Conservation (phyloP, 2,113 vertebrate species). For the Fukomys damarensis region DNA sequence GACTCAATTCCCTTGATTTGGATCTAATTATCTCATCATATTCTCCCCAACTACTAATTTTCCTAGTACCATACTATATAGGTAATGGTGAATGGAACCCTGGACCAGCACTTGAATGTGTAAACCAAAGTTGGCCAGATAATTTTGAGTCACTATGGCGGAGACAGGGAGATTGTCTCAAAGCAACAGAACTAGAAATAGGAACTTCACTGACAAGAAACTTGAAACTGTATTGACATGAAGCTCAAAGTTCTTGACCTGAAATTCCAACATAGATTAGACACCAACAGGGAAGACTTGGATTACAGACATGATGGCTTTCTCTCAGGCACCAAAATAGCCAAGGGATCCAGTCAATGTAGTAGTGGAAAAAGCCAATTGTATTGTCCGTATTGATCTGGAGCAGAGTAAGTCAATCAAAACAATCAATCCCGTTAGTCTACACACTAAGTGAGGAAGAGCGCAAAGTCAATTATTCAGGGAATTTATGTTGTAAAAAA, state of each 20-base stretch:
- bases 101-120: neutral
- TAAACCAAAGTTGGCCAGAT: neutral
- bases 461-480: slow-evolving; percentile 22
- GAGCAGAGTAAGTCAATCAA: slow-evolving; percentile 61
- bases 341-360: neutral
- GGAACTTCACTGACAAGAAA: neutral
- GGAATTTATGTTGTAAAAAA: slow-evolving; percentile 12
- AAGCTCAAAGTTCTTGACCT: slow-evolving; percentile 1
- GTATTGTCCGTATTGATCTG: slow-evolving; percentile 38
- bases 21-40: neutral
- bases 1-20: neutral
- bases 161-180: neutral
- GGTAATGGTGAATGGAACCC: neutral
- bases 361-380: slow-evolving; percentile 14
- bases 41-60: neutral
- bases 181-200: neutral
- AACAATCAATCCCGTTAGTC: slow-evolving; percentile 62
- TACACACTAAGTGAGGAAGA: neutral
- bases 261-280: neutral
- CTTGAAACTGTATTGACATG: neutral
- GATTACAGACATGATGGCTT: neutral
- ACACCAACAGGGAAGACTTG: neutral
- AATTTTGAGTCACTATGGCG: neutral
- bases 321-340: slow-evolving; percentile 13
- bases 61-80: neutral